These are phyloP conservation scores for Stichodactyla mertensii DNA, from an alignment of 64 coral and sea anemone genomes.

Conservation along the genomic window DNA sequence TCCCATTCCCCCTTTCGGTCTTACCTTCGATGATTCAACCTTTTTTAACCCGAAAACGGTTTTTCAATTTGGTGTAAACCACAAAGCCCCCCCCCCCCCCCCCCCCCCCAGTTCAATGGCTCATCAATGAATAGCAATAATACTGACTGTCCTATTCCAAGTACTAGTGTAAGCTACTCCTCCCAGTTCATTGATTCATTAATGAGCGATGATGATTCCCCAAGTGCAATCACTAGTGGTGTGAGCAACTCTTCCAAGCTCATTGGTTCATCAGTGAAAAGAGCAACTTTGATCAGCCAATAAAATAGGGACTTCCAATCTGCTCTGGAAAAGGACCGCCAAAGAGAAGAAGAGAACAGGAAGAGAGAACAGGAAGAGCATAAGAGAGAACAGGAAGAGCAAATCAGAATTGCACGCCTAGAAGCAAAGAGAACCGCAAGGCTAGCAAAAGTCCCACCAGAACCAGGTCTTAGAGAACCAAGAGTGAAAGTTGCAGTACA, in stretches of 20 bases:
- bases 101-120: neutral
- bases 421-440: neutral
- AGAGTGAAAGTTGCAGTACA: constrained; percentile 10
- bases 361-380: neutral
- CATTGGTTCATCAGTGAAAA: neutral
- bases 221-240: no score
- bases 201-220: no score
- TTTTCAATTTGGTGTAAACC: no score
- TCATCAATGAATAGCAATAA: neutral
- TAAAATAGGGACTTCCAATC: neutral
- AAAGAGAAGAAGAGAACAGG: neutral
- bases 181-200: neutral
- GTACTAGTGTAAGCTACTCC: neutral
- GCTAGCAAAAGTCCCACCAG: neutral
- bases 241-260: neutral
- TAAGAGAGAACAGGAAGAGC: neutral
- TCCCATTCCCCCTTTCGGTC: no score
- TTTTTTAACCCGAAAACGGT: no score
- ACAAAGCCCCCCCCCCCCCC: no score
- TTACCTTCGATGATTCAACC: no score
- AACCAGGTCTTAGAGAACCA: neutral
- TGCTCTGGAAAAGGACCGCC: neutral
- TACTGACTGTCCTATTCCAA: neutral
- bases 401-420: neutral
- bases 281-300: neutral